Evolutionary conservation across 2,888 invertebrate genomes (phyloP).

Genomic region (Lasioglossum malachurum): DNA sequence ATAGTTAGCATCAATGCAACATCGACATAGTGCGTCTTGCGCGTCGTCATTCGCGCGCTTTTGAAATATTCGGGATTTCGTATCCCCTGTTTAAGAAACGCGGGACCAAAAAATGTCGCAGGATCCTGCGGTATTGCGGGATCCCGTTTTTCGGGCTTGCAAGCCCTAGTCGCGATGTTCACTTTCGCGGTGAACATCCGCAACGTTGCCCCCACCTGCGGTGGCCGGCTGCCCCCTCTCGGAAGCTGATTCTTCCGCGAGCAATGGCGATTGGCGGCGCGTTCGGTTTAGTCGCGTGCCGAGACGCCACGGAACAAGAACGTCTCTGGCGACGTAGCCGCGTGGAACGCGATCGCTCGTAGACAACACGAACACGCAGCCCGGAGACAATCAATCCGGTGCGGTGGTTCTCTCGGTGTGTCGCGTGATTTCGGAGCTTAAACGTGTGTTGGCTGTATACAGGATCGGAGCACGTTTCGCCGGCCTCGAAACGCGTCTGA

Average conservation of each 20-base stretch:
- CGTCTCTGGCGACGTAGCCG: conserved; percentile 46
- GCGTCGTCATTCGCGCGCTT: no score
- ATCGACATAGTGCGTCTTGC: no score
- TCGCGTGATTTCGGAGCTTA: conserved; percentile 40
- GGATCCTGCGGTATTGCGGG: no score
- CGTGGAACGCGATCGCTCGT: conserved; percentile 14
- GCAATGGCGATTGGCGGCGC: conserved; percentile 80
- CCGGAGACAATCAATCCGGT: conserved; percentile 8
- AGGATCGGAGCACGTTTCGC: neutral
- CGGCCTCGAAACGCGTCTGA: conserved; percentile 3
- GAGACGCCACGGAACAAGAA: conserved; percentile 84
- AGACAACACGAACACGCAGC: conserved; percentile 5
- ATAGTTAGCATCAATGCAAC: no score
- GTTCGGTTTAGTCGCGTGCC: conserved; percentile 85
- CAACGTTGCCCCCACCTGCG: conserved; percentile 55
- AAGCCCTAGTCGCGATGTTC: conserved; percentile 22
- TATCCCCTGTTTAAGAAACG: no score
- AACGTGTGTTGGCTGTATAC: neutral
- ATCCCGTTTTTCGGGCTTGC: no score
- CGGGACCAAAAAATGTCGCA: no score
- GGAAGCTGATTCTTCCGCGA: conserved; percentile 86
- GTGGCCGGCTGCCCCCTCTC: conserved; percentile 82
- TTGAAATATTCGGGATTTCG: no score
- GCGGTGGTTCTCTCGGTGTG: neutral
- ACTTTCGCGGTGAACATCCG: conserved; percentile 32